Conservation (phyloP, 2,888 invertebrate species). For the Scaeva pyrastri region DNA sequence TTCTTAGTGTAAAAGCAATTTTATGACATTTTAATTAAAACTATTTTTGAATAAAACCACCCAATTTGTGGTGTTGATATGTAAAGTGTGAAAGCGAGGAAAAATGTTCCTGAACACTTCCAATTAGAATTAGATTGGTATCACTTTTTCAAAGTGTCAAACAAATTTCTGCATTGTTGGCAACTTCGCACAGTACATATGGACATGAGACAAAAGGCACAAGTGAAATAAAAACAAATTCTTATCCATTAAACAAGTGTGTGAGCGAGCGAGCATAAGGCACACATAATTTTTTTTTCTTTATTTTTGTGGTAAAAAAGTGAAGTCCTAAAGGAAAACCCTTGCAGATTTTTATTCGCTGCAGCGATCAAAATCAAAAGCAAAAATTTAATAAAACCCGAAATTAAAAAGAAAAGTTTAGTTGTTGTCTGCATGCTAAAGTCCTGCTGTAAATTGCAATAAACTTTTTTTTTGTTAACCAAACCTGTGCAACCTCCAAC, state of each 20-base stretch:
- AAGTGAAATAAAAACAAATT: slow-evolving; percentile 30
- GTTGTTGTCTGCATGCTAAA: slow-evolving; percentile 41
- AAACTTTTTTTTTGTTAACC: slow-evolving; percentile 14
- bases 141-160: slow-evolving; percentile 43
- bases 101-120: not conserved
- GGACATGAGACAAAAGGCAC: slow-evolving; percentile 59
- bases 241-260: slow-evolving; percentile 65
- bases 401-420: slow-evolving; percentile 31
- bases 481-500: slow-evolving; percentile 13
- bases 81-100: too few relatives aligned
- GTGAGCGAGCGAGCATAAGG: slow-evolving; percentile 65
- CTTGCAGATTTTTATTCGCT: slow-evolving; percentile 57
- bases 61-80: too few relatives aligned
- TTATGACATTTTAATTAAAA: too few relatives aligned
- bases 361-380: slow-evolving; percentile 44
- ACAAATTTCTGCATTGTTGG: slow-evolving; percentile 63
- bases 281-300: slow-evolving; percentile 44
- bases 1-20: too few relatives aligned
- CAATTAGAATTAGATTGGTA: slow-evolving; percentile 1
- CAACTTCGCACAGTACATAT: slow-evolving; percentile 54
- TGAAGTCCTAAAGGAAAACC: slow-evolving; percentile 66
- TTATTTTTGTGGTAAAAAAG: slow-evolving; percentile 70
- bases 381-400: slow-evolving; percentile 5
- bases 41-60: too few relatives aligned
- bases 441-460: slow-evolving; percentile 30